Evolutionary conservation across 64 coral and sea anemone genomes (phyloP).

Genomic region (Acropora yongei): DNA sequence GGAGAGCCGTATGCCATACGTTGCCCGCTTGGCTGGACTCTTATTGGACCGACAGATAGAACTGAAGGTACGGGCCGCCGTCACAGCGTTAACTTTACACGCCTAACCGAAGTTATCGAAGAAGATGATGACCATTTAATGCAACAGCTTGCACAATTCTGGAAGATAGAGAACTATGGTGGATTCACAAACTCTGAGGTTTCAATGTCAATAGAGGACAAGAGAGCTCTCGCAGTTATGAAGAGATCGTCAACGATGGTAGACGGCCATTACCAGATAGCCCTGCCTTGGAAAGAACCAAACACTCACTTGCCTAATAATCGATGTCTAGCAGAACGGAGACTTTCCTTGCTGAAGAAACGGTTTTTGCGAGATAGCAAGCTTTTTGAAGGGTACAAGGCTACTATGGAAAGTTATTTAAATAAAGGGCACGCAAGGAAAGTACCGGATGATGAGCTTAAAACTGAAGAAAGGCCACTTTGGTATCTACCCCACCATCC

Average conservation of each 20-base stretch:
- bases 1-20: slow-evolving; percentile 68
- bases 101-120: not conserved
- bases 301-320: slow-evolving; percentile 38
- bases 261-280: slow-evolving; percentile 72
- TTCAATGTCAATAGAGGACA: slow-evolving; percentile 54
- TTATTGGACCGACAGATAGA: too few relatives aligned
- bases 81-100: too few relatives aligned
- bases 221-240: slow-evolving; percentile 41
- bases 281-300: slow-evolving; percentile 57
- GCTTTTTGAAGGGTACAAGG: too few relatives aligned
- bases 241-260: slow-evolving; percentile 37
- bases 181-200: not conserved
- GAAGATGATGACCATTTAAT: slow-evolving; percentile 20
- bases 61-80: too few relatives aligned
- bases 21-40: slow-evolving; percentile 32
- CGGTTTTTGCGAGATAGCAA: slow-evolving; percentile 20
- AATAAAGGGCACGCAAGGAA: too few relatives aligned
- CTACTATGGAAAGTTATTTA: too few relatives aligned
- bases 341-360: slow-evolving; percentile 22
- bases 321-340: slow-evolving; percentile 35
- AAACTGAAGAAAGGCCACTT: too few relatives aligned
- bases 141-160: slow-evolving; percentile 47
- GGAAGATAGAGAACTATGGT: slow-evolving; percentile 17
- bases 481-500: too few relatives aligned
- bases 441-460: too few relatives aligned